Percentiles rank a stretch among this genome's conserved stretches.
Evolutionary conservation across 2,888 invertebrate species (phyloP).

Genomic region (Papilio demoleus): DNA sequence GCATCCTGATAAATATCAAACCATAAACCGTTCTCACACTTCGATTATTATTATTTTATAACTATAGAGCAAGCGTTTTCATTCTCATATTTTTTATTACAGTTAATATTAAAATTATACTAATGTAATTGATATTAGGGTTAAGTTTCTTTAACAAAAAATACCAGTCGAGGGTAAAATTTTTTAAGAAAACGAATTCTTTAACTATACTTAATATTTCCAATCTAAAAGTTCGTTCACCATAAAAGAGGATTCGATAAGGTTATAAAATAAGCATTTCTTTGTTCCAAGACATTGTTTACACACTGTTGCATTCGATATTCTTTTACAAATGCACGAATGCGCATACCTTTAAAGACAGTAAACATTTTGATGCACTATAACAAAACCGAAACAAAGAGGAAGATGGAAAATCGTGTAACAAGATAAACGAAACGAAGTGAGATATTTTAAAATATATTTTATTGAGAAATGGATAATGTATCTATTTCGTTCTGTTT

Average conservation of each 20-base stretch:
- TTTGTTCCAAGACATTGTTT: not conserved
- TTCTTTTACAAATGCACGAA: conserved; percentile 5
- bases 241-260: not conserved
- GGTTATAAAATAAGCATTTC: not conserved
- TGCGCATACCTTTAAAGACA: not conserved
- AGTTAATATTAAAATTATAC: too few relatives aligned
- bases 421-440: not conserved
- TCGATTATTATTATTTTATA: too few relatives aligned
- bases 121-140: too few relatives aligned
- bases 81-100: too few relatives aligned
- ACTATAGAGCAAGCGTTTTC: too few relatives aligned
- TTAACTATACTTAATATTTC: too few relatives aligned
- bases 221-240: too few relatives aligned
- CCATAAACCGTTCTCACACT: too few relatives aligned
- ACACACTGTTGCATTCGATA: conserved; percentile 6
- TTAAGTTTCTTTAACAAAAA: too few relatives aligned
- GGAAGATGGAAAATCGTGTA: not conserved
- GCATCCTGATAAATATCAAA: not conserved
- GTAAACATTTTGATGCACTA: conserved; percentile 4
- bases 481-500: not conserved
- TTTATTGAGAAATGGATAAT: not conserved
- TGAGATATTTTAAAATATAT: not conserved
- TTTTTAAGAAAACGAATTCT: too few relatives aligned
- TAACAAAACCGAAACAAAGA: not conserved
- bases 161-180: too few relatives aligned